Base-by-base conservation (phyloP, 2,113 vertebrate genomes). In the Phalacrocorax pelagicus region DNA sequence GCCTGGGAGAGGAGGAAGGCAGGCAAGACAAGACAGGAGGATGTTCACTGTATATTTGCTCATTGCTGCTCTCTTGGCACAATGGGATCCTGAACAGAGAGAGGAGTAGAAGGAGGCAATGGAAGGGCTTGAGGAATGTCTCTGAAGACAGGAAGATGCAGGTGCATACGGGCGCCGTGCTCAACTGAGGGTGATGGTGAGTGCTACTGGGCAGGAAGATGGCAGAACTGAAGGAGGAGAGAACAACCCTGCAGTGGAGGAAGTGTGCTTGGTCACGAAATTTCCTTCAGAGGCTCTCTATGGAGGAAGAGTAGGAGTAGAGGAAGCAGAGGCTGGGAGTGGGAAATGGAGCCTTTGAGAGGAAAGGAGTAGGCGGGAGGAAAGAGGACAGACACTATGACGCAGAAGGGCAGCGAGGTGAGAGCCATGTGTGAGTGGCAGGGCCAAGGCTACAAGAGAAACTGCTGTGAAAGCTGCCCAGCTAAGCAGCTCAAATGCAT, bases 231-330 rank as follows among this genome's bases (percentile, higher is more conserved):
- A 62, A 84, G 71, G 58, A 90, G 70, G 32, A 47, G 67, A 86
- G 78, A 94, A 82, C 36, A 81, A 86, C 82, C 30, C 22, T 73
- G 55, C 71, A 83, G 42, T 7, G 59, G 54, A 95, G 93, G 93
- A 97, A 96, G 42, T 10, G 36, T 34, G 46, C 63, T 47, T 51
- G 79, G 51, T 29, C 88, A 90, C 18, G 79, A 90, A 63, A 88
- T 55, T 95, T 96, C 86, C 96, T 95, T 84, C 75, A 42, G 46
- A 80, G 80, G 63, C 85, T 93, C 95, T 95, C 92, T n/a, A 20
- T 7, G 29, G 93, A 95, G 86, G 91, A 97, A 91, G 89, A 95
- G 94, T 47, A 94, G 87, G 93, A 96, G 90, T 81, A 96, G 93
- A 94, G 93, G 96, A 96, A 96, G 79, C 49, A 91, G 93, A 78